Evolutionary conservation across 2,888 invertebrate species (phyloP).

Genomic region (Drosophila flavopinicola): DNA sequence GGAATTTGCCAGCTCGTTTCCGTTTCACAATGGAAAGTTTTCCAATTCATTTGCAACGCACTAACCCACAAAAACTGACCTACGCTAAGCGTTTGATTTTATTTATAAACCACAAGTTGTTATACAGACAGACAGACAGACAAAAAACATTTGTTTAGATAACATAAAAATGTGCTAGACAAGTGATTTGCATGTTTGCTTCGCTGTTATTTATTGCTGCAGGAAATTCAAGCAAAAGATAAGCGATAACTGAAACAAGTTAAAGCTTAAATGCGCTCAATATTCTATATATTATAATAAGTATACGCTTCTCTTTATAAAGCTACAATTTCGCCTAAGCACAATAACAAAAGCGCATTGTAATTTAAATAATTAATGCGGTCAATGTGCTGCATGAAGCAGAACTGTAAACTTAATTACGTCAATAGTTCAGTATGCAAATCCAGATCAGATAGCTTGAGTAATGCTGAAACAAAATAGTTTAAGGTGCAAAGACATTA

Average conservation of each 20-base stretch:
- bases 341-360: too few relatives aligned
- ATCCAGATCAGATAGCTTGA: background rate
- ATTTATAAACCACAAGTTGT: too few relatives aligned
- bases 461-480: background rate
- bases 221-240: constrained; percentile 20
- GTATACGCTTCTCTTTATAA: background rate
- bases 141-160: constrained; percentile 14
- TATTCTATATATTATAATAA: background rate
- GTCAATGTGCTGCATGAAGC: constrained; percentile 50
- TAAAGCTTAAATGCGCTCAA: constrained; percentile 25
- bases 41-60: constrained; percentile 16
- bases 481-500: background rate
- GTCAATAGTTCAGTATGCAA: constrained; percentile 32
- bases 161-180: constrained; percentile 7
- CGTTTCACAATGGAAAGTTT: constrained; percentile 60
- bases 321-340: background rate
- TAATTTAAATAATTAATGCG: constrained; percentile 48
- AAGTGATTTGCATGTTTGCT: constrained; percentile 26
- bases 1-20: background rate
- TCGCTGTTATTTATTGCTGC: constrained; percentile 25
- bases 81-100: constrained; percentile 45
- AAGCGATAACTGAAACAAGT: background rate
- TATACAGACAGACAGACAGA: too few relatives aligned
- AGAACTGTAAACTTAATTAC: constrained; percentile 21
- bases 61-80: constrained; percentile 54